A percentile compares a stretch with the other conserved stretches of the same genome.
These are phyloP conservation scores for Pelecanoides urinatrix DNA, from an alignment of 2,113 vertebrate species.

Conservation along the genomic window DNA sequence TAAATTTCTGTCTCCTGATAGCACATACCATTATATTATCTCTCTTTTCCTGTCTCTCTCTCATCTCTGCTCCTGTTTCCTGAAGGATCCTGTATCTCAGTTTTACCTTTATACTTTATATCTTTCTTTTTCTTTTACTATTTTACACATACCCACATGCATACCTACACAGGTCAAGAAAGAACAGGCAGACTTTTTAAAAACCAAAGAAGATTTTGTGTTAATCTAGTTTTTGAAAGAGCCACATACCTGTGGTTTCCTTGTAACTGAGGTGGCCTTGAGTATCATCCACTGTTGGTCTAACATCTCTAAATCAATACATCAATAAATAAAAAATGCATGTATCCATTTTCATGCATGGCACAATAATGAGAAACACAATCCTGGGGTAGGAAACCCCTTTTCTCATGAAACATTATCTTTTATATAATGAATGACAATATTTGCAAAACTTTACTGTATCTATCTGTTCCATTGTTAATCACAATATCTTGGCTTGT, in stretches of 20 bases:
- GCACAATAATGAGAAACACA: not conserved
- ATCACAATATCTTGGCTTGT: slow-evolving; percentile 52
- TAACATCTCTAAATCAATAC: not conserved
- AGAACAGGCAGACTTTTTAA: not conserved
- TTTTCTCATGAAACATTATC: slow-evolving; percentile 18
- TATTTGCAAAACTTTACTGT: slow-evolving; percentile 38
- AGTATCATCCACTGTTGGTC: not conserved
- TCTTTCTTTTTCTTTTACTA: slow-evolving; percentile 38
- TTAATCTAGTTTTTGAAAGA: not conserved
- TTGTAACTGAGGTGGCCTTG: not conserved
- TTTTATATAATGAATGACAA: slow-evolving; percentile 20
- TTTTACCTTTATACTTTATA: not conserved
- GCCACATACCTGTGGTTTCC: slow-evolving; percentile 27
- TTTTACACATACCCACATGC: not conserved
- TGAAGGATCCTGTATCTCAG: not conserved
- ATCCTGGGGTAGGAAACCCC: not conserved
- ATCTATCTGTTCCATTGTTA: slow-evolving; percentile 8
- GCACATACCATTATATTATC: slow-evolving; percentile 15
- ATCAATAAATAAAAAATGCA: not conserved
- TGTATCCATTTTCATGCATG: not conserved
- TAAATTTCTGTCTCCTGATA: slow-evolving; percentile 43
- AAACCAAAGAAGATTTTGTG: slow-evolving; percentile 32
- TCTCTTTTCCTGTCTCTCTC: not conserved
- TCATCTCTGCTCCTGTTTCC: not conserved
- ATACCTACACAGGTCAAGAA: not conserved